Evolutionary conservation across 2,888 invertebrate species (phyloP).

Genomic region (Lydus trimaculatus): DNA sequence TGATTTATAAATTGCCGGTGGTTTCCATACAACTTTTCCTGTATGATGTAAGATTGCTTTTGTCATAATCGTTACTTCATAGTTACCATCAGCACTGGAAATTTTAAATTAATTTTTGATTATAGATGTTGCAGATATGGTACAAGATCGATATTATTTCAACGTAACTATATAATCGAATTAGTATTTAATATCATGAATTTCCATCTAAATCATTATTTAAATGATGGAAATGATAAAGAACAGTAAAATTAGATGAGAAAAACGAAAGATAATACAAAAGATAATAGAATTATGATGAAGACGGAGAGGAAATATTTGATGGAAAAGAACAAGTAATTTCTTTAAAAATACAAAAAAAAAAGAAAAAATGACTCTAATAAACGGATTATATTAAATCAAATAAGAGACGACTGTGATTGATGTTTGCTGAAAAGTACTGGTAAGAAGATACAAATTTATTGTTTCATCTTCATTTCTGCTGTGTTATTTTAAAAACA

Average conservation of each 20-base stretch:
- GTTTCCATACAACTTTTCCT: constrained; percentile 96
- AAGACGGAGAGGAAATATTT: not conserved
- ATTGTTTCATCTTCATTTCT: no score
- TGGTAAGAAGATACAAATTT: not conserved
- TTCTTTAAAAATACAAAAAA: not conserved
- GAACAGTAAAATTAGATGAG: not conserved
- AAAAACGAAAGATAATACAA: not conserved
- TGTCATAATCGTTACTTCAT: constrained; percentile 98
- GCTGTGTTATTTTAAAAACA: no score
- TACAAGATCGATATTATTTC: no score
- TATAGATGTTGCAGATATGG: no score
- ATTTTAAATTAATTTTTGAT: not conserved
- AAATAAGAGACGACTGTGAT: not conserved
- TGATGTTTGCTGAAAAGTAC: not conserved
- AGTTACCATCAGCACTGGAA: constrained; percentile 94
- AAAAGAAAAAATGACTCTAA: not conserved
- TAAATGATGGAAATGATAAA: not conserved
- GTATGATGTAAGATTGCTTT: constrained; percentile 94
- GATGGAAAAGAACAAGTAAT: not conserved
- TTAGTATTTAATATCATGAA: not conserved
- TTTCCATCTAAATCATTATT: not conserved
- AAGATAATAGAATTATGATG: not conserved
- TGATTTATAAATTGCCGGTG: constrained; percentile 98
- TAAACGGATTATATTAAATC: not conserved
- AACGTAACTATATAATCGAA: not conserved